Evolutionary conservation across 2,888 invertebrate genomes (phyloP), one percentile per base, ranked within the genome.

Genomic region (Sturmia bella): DNA sequence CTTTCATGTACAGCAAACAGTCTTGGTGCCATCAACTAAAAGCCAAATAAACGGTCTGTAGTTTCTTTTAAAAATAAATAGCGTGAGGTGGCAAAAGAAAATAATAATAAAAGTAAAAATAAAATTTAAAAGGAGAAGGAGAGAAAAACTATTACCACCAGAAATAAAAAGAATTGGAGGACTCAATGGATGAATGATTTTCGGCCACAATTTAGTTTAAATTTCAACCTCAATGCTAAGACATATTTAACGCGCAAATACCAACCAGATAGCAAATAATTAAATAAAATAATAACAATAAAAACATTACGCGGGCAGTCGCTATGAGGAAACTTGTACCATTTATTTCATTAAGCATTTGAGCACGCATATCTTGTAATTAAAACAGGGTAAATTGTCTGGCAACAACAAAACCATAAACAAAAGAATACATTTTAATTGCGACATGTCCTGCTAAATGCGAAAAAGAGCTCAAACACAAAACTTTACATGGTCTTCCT

Each of bases 1-100:
- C 17, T 19, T 52, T 48, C 32, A 63, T 45, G n/a, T 37, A 59
- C 37, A 32, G 66, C 21, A n/a, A n/a, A n/a, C n/a, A 24, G 11
- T 48, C 24, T 11, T 24, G 11, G 27, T 61, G 41, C 15, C 52
- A 74, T 27, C n/a, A 54, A 48, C 27, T 50, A 27, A 57, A 43
- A 78, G 15, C 12, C 19, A 27, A 61, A 66, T 43, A 59, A 45
- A 56, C n/a, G n/a, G n/a, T 57, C 56, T 50, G 43, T 85, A 86
- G 84, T 83, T 82, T 72, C 59, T 77, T 78, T 74, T 77, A 72
- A 69, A 72, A 69, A 70, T 24, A 2, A 63, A 82, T 81, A 74
- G 81, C 81, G 78, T 82, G 78, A 75, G 74, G 56, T 70, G 83
- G 66, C 83, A 74, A 79, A 73, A 72, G 57, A 80, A 69, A 37